phyloP scores from a whole-genome alignment of 2,113 vertebrate genomes.

The Melanocharis versteri region DNA sequence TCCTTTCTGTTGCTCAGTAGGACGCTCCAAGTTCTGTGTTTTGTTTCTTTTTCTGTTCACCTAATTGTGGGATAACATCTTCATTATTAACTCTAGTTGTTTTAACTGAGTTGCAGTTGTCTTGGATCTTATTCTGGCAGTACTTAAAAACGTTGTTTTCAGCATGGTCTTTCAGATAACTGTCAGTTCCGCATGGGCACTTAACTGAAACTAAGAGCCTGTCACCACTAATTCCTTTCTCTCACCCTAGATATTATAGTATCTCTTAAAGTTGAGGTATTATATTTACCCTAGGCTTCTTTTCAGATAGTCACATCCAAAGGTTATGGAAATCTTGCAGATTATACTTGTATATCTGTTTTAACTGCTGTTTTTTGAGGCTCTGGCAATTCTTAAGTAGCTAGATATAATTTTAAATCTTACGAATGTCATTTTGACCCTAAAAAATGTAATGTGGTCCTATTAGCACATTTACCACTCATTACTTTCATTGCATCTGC shows the following conservation, averaged over 20 bases:
- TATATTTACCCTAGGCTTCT: not conserved
- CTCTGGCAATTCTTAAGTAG: not conserved
- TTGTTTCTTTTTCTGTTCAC: not conserved
- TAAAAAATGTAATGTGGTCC: not conserved
- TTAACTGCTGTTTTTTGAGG: not conserved
- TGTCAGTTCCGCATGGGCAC: not conserved
- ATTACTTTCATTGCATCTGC: not conserved
- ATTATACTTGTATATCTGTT: not conserved
- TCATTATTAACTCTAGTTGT: not conserved
- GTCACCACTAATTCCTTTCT: not conserved
- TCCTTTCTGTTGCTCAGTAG: not conserved
- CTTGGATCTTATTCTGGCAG: not conserved
- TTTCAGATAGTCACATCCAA: not conserved
- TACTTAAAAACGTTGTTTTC: not conserved
- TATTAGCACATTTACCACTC: not conserved
- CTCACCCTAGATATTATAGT: fast-evolving
- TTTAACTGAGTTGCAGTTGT: not conserved
- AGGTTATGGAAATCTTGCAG: not conserved
- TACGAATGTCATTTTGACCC: not conserved
- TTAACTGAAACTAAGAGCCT: not conserved
- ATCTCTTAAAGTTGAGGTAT: not conserved
- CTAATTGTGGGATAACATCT: not conserved
- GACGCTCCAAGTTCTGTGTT: not conserved
- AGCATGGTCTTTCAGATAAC: not conserved
- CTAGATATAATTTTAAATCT: not conserved